Base-by-base conservation (phyloP, 2,797 vertebrate genomes). In the Danio aesculapii region DNA sequence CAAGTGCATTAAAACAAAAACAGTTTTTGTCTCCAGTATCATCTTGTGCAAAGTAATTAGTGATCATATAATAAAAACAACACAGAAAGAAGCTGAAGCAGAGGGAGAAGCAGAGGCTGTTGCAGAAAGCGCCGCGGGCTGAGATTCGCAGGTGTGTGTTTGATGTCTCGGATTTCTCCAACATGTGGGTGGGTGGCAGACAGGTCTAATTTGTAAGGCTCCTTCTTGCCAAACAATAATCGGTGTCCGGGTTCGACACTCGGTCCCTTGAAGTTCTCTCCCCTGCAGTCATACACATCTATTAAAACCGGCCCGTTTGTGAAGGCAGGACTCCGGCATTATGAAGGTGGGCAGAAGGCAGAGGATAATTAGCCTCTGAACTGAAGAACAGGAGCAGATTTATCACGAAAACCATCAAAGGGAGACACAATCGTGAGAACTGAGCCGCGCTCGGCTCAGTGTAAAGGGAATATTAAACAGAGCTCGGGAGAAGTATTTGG, bases 181-280 rank as follows among this genome's bases (percentile, higher is more conserved):
- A 19, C 21, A 79, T 82, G 49, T 72, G 72, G 53, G 80, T 49
- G 84, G 47, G 47, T 52, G 74, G 55, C 59, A 84, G 74, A 71
- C 80, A 57, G 52, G 63, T 82, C 80, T 85, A 57, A 87, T 78
- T 84, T 87, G 81, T 75, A 75, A 77, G 73, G 17, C 58, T 30
- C 74, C 47, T 61, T 83, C 82, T 72, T 77, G 81, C 59, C 64
- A 77, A 83, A 84, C 83, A 82, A 83, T 83, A 83, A 82, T 75
- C 63, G 50, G 47, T 43, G 44, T 58, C 77, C 74, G 49, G 39
- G 16, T 75, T 78, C 68, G 79, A 74, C 77, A 79, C 61, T 78
- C 59, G 19, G 73, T 77, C 63, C 30, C 62, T 78, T 83, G 64
- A 64, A 57, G 61, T 49, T 50, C 53, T 58, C 66, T 52, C 57